Percentiles rank a stretch among this genome's conserved stretches.
These are phyloP conservation scores for Basileuterus tristriatus DNA, from an alignment of 2,797 vertebrate genomes.

Conservation along the genomic window DNA sequence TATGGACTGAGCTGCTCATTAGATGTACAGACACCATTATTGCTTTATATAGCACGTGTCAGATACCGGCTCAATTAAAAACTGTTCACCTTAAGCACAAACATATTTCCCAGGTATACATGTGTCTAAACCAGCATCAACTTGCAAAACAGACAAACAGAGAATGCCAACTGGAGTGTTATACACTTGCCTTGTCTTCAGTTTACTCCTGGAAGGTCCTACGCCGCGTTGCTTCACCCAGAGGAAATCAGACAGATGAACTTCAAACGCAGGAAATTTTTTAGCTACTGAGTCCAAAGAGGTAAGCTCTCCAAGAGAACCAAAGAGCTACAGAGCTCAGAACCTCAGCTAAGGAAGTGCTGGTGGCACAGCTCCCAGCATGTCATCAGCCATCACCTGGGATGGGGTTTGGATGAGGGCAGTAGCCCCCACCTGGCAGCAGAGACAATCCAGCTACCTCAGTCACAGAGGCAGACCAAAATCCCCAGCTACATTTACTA, in stretches of 20 bases:
- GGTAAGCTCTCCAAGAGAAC: neutral
- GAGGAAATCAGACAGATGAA: neutral
- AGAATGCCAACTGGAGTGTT: neutral
- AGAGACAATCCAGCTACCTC: neutral
- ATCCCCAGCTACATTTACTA: neutral
- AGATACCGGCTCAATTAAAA: neutral
- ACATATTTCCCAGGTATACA: neutral
- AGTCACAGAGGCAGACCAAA: neutral
- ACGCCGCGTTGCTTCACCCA: rapidly evolving
- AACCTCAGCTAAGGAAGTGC: neutral
- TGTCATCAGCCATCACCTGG: neutral
- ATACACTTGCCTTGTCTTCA: neutral
- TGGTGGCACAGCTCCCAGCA: neutral
- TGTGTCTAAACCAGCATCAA: neutral
- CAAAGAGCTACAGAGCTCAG: neutral
- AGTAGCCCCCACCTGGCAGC: neutral
- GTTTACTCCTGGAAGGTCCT: neutral
- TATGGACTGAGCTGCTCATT: neutral
- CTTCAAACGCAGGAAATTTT: neutral
- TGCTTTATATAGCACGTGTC: neutral
- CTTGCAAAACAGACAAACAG: neutral
- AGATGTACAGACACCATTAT: neutral
- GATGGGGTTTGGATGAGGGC: neutral
- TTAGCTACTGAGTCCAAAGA: neutral
- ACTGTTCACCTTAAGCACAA: neutral